Base-by-base conservation (phyloP, 2,888 invertebrate genomes). In the Oligia fasciuncula region DNA sequence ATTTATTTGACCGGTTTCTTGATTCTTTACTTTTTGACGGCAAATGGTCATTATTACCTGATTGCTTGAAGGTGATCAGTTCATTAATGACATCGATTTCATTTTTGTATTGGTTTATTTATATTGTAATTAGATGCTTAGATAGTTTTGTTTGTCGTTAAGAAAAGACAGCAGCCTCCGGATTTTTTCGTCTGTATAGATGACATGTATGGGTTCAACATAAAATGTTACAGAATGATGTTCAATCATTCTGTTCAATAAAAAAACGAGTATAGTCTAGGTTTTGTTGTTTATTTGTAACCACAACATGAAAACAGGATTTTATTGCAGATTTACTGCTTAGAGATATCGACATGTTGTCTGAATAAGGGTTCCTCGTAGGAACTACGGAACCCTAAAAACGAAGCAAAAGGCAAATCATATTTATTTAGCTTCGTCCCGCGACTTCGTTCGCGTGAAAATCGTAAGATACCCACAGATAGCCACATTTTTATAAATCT, bases 191-290 rank as follows among this genome's bases (percentile, higher is more conserved):
- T 88, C 89, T 88, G 62, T 80, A 90, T 81, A 90, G 84, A 91
- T 88, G 92, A 3, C 91, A 92, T 92, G 91, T 93, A 91, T 93
- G 90, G 91, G 90, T 91, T 89, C 89, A 90, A 90, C 89, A 88
- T 90, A 88, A 90, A 92, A 92, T 87, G 90, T 87, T 89, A 74
- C 77, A 90, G 85, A 87, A 90, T 92, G 93, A 92, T 91, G 91
- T 91, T 93, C 91, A 94, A 93, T 93, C 91, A 93, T 93, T 93
- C 93, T 92, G 93, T 91, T 91, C 92, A 88, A 88, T 89, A 89
- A 35, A 91, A 90, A 89, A 91, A 81, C 75, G 86, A 86, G 87
- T 86, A 29, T 29, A 63, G 3, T 4, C 14, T 4, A 63, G 35
- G 40, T 65, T 35, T 11, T 19, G 9, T 23, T 4, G 40, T 17